phyloP scores from a whole-genome alignment of 2,113 vertebrate genomes.

The Sylvia atricapilla region DNA sequence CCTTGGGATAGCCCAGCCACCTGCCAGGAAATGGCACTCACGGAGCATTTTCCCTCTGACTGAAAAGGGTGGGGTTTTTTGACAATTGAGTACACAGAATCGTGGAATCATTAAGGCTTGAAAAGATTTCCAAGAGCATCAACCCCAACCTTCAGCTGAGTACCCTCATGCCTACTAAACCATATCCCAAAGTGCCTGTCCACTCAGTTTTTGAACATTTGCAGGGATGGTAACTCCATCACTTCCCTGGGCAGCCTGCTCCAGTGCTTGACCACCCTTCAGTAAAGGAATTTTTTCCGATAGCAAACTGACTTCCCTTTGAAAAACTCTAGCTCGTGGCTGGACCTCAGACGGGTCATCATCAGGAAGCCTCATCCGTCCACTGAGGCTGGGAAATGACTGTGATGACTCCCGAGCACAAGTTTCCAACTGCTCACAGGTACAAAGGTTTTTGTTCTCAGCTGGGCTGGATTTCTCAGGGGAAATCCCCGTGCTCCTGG shows the following conservation, averaged over 20 bases:
- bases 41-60: background rate
- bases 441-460: background rate
- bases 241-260: background rate
- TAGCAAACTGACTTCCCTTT: background rate
- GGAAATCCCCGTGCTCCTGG: background rate
- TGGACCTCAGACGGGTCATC: background rate
- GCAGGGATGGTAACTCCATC: background rate
- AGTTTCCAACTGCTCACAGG: accelerated
- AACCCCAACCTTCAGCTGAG: background rate
- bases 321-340: background rate
- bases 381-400: background rate
- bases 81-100: background rate
- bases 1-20: background rate
- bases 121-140: background rate
- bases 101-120: background rate
- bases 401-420: accelerated
- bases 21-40: background rate
- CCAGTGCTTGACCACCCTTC: background rate
- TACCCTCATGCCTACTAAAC: background rate
- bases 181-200: background rate
- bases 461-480: background rate
- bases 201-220: background rate
- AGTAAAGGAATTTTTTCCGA: background rate
- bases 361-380: background rate
- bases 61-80: background rate